A percentile compares a stretch with the other conserved stretches of the same genome.
phyloP scores from a whole-genome alignment of 1,140 invertebrate genomes.

The Ruditapes philippinarum region DNA sequence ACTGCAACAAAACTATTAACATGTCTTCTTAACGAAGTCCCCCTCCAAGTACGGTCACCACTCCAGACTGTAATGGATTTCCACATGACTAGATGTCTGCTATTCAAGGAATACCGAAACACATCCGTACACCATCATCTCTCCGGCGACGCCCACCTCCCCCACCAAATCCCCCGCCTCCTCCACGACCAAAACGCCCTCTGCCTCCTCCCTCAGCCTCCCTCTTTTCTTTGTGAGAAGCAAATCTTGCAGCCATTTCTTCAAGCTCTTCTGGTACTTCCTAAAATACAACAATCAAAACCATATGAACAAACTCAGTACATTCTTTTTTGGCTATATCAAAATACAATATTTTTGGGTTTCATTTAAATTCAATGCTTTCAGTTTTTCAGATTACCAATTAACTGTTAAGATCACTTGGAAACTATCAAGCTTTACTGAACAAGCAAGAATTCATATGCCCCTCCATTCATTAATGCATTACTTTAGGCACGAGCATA shows the following conservation, averaged over 20 bases:
- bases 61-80: neutral
- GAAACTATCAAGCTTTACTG: no score
- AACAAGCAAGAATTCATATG: no score
- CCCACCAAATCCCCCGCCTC: constrained; percentile 56
- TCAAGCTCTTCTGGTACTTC: constrained; percentile 70
- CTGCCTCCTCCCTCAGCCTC: constrained; percentile 62
- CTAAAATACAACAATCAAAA: no score
- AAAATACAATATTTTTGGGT: no score
- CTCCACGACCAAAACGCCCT: constrained; percentile 5
- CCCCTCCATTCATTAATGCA: no score
- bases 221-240: constrained; percentile 56
- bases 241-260: constrained; percentile 73
- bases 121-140: constrained; percentile 55
- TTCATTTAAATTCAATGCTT: no score
- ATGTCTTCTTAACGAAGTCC: neutral
- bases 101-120: constrained; percentile 56
- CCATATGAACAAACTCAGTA: no score
- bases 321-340: no score
- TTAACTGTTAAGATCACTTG: no score
- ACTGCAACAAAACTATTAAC: neutral
- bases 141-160: constrained; percentile 45
- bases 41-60: neutral
- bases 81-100: neutral
- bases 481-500: no score
- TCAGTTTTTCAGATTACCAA: no score